These are phyloP conservation scores for Zoanthus solanderi DNA, from an alignment of 92 coral and sea anemone species.

Conservation along the genomic window DNA sequence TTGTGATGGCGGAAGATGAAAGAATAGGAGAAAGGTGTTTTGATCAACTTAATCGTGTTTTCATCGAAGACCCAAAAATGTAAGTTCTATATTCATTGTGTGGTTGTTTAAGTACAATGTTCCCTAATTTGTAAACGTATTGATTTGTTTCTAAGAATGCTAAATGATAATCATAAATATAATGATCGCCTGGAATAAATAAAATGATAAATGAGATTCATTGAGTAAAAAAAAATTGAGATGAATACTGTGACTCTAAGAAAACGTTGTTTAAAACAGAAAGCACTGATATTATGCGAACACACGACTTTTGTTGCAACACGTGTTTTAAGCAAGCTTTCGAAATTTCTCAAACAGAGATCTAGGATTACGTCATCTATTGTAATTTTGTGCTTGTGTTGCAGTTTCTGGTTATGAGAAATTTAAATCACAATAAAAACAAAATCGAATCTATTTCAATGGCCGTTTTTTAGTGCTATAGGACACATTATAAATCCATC, in stretches of 20 bases:
- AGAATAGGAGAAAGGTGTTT: conserved; percentile 72
- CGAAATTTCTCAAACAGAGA: background rate
- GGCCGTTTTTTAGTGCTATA: no score
- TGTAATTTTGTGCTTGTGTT: background rate
- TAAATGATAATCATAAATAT: background rate
- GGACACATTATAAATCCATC: no score
- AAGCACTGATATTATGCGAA: background rate
- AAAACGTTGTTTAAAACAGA: background rate
- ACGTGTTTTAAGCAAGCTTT: background rate
- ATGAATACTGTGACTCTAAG: no score
- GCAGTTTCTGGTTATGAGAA: no score
- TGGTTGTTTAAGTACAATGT: background rate
- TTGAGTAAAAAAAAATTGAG: no score
- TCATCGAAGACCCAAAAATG: conserved; percentile 81
- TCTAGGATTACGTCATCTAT: background rate
- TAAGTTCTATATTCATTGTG: conserved; percentile 54
- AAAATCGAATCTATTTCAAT: no score
- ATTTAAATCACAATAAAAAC: no score
- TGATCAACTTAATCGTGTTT: conserved; percentile 74
- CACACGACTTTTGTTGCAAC: background rate
- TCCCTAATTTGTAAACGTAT: background rate
- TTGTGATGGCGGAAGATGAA: conserved; percentile 73
- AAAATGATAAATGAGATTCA: no score
- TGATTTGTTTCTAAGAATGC: background rate
- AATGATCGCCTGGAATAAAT: background rate